Evolutionary conservation across 2,797 vertebrate species (phyloP).

Genomic region (Mycteria americana): DNA sequence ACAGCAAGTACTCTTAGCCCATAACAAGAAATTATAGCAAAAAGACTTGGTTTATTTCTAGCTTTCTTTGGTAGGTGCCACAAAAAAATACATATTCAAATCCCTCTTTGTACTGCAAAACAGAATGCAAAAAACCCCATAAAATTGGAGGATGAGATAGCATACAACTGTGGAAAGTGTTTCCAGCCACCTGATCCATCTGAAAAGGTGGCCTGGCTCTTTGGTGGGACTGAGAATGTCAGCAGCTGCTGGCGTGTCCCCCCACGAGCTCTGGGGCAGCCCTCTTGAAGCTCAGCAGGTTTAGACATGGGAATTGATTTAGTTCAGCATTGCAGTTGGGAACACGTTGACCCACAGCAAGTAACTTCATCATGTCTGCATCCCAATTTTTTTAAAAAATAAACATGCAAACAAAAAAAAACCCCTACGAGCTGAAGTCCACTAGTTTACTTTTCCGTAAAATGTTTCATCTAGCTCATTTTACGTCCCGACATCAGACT

Average conservation of each 20-base stretch:
- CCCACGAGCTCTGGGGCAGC: fast-evolving
- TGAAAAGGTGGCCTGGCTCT: not conserved
- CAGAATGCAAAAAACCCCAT: not conserved
- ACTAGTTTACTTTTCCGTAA: not conserved
- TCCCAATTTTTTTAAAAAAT: not conserved
- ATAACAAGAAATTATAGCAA: not conserved
- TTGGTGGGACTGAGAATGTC: not conserved
- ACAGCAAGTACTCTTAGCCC: not conserved
- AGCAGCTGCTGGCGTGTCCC: not conserved
- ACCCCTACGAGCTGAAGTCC: not conserved
- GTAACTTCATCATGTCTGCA: not conserved
- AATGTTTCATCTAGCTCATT: not conserved
- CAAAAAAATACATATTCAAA: not conserved
- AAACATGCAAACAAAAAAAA: not conserved
- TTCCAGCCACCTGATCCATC: not conserved
- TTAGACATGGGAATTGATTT: not conserved
- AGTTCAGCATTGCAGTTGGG: not conserved
- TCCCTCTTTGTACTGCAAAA: not conserved
- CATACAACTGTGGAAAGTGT: not conserved
- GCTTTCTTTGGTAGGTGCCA: not conserved
- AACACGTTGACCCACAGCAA: not conserved
- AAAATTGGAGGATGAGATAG: not conserved
- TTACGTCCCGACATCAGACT: not conserved
- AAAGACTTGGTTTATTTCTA: not conserved
- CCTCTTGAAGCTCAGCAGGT: not conserved